A percentile compares a stretch with the other conserved stretches of the same genome.
phyloP scores from a whole-genome alignment of 2,888 invertebrate genomes.

The Mamestra brassicae region DNA sequence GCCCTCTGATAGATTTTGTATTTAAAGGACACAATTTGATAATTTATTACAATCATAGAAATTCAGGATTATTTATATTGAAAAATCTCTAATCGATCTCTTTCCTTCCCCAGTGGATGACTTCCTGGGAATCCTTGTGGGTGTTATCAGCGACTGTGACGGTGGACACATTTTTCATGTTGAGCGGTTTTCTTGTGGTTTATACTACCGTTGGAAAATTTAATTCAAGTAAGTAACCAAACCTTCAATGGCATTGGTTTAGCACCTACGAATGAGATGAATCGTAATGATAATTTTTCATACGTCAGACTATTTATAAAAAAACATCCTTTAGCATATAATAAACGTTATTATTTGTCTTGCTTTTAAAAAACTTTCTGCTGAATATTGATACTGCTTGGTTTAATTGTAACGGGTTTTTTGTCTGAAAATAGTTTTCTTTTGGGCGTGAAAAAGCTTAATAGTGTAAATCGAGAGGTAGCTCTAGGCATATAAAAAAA shows the following conservation, averaged over 20 bases:
- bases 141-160: conserved; percentile 82
- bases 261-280: not conserved
- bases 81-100: not conserved
- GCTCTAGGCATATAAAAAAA: not conserved
- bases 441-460: not conserved
- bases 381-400: too few species aligned
- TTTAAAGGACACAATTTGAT: too few species aligned
- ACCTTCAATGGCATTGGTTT: not conserved
- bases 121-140: conserved; percentile 77
- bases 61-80: not conserved
- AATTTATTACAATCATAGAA: too few species aligned
- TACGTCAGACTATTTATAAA: too few species aligned
- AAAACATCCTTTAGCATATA: too few species aligned
- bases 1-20: too few species aligned
- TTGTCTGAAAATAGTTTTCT: too few species aligned
- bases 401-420: too few species aligned
- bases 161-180: conserved; percentile 92
- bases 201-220: conserved; percentile 79
- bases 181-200: conserved; percentile 80
- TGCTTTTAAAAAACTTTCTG: too few species aligned
- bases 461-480: too few species aligned
- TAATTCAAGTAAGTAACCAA: conserved; percentile 71
- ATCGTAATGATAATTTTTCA: too few species aligned
- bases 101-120: conserved; percentile 75
- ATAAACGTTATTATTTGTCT: too few species aligned